These are phyloP conservation scores for Clanis bilineata DNA, from an alignment of 2,888 invertebrate genomes.

Conservation along the genomic window DNA sequence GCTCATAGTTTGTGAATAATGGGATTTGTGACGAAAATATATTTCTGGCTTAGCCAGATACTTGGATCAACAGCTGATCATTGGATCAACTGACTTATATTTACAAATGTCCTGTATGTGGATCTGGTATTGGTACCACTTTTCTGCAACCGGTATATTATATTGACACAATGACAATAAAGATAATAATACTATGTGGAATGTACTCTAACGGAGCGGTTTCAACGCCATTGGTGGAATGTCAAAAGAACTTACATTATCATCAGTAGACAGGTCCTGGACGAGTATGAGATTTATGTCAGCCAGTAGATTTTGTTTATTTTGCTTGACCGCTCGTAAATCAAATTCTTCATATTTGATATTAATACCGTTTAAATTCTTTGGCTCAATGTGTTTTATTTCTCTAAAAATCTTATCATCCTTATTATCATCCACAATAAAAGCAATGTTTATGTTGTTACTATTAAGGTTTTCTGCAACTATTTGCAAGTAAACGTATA, in stretches of 20 bases:
- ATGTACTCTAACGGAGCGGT: no score
- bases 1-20: no score
- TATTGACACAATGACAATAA: no score
- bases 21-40: no score
- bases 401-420: conserved; percentile 23
- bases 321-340: conserved; percentile 7
- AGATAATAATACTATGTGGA: no score
- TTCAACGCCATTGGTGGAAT: no score
- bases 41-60: no score
- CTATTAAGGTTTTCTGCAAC: conserved; percentile 40
- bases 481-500: conserved; percentile 34
- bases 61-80: no score
- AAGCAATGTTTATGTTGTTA: conserved; percentile 29
- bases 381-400: conserved; percentile 23
- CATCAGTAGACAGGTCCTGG: conserved; percentile 31
- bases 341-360: conserved; percentile 27
- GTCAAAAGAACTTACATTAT: conserved; percentile 25
- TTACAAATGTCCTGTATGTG: no score
- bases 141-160: no score
- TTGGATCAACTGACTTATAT: no score
- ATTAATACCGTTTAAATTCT: conserved; percentile 22
- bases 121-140: no score
- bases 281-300: conserved; percentile 31
- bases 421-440: conserved; percentile 20
- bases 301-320: conserved; percentile 16